These are phyloP conservation scores for Parazoanthus darwini DNA, from an alignment of 92 coral and sea anemone genomes.

Conservation along the genomic window DNA sequence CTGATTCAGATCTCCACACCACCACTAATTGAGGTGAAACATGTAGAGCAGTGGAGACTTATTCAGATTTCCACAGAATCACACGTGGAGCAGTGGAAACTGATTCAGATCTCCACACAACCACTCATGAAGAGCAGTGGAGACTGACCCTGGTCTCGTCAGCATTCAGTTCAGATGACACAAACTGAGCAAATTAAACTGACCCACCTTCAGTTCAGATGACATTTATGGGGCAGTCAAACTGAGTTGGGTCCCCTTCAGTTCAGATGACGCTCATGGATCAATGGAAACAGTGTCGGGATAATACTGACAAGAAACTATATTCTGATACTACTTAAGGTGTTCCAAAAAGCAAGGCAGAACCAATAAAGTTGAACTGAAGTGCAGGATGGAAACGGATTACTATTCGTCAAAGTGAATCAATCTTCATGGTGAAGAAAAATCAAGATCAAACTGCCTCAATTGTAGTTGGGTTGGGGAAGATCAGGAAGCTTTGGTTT, in stretches of 20 bases:
- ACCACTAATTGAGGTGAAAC: slow-evolving; percentile 13
- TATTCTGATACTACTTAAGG: too few species aligned
- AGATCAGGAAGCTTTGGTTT: too few species aligned
- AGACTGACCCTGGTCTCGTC: not conserved
- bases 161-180: slow-evolving; percentile 45
- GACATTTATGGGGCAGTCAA: not conserved
- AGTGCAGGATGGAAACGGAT: too few species aligned
- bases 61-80: slow-evolving; percentile 8
- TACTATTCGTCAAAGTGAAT: too few species aligned
- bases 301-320: too few species aligned
- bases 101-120: not conserved
- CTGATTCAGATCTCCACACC: slow-evolving; percentile 5
- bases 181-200: not conserved
- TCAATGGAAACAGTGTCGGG: not conserved
- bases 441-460: too few species aligned
- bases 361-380: too few species aligned
- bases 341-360: too few species aligned
- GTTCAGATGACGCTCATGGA: slow-evolving; percentile 41
- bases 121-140: not conserved
- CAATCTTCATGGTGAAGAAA: too few species aligned
- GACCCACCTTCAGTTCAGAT: not conserved
- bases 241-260: not conserved
- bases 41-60: not conserved
- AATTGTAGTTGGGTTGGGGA: too few species aligned
- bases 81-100: not conserved